Evolutionary conservation across 2,113 vertebrate species (phyloP).

Genomic region (Petaurus breviceps): DNA sequence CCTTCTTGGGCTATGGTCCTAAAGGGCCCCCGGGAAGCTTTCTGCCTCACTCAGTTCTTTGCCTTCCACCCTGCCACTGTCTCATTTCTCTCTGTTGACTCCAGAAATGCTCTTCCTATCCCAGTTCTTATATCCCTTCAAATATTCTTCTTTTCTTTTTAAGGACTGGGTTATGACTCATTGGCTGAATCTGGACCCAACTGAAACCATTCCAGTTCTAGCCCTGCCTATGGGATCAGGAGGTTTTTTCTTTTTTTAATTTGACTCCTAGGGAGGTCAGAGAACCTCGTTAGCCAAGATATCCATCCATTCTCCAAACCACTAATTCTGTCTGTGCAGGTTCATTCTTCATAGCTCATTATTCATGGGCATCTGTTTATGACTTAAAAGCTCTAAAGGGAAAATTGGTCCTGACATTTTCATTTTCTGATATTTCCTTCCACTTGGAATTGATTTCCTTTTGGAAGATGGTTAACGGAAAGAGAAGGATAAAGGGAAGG

Average conservation of each 20-base stretch:
- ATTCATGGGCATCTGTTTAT: background rate
- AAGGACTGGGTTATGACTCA: background rate
- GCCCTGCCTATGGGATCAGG: background rate
- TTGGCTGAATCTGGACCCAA: background rate
- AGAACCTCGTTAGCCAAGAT: background rate
- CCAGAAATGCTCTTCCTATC: background rate
- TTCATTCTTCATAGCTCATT: conserved; percentile 4
- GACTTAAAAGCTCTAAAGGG: background rate
- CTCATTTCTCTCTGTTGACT: background rate
- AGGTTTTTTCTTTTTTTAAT: background rate
- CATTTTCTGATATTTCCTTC: background rate
- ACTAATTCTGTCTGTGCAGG: background rate
- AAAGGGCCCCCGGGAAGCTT: background rate
- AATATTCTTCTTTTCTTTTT: background rate
- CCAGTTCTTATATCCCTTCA: background rate
- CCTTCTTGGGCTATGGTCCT: background rate
- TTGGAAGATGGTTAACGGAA: conserved; percentile 14
- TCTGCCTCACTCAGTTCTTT: background rate
- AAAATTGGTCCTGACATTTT: conserved; percentile 6
- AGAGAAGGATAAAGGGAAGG: background rate
- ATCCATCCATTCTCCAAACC: background rate
- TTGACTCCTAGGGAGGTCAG: background rate
- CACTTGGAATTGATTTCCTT: conserved; percentile 18
- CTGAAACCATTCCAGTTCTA: background rate
- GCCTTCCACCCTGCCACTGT: background rate